phyloP scores from a whole-genome alignment of 2,797 vertebrate species.

The Mormyrus hasselquistii region DNA sequence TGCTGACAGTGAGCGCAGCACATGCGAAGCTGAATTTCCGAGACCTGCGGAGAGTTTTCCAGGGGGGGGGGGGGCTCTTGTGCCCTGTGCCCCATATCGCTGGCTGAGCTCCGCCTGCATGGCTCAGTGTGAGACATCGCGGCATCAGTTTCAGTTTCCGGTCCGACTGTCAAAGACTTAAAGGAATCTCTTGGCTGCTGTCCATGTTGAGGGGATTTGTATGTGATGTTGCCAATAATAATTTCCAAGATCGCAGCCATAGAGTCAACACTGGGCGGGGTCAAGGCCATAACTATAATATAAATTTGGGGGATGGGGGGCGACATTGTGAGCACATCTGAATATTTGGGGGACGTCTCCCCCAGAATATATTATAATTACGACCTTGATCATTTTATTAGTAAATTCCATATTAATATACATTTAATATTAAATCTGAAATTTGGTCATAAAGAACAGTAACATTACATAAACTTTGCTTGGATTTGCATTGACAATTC shows the following conservation, averaged over 20 bases:
- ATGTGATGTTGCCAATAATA: neutral
- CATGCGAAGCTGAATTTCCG: neutral
- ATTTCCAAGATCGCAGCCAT: neutral
- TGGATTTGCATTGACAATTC: neutral
- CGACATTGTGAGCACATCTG: neutral
- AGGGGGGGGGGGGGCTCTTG: no score
- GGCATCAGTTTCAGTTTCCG: neutral
- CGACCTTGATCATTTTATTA: neutral
- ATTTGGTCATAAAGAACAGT: neutral
- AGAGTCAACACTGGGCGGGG: neutral
- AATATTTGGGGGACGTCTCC: neutral
- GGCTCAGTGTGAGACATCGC: neutral
- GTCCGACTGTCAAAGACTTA: neutral
- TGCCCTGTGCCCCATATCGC: neutral
- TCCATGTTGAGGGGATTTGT: neutral
- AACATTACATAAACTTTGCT: neutral
- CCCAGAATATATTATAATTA: neutral
- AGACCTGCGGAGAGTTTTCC: neutral
- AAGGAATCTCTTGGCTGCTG: neutral
- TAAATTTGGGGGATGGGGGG: no score
- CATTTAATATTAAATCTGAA: neutral
- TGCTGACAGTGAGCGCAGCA: neutral
- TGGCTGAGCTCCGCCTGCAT: neutral
- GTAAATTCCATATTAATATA: neutral
- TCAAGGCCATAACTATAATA: neutral